Percentiles rank a stretch among this genome's conserved stretches.
These are phyloP conservation scores for Agonopterix heracliana DNA, from an alignment of 2,888 invertebrate species.

Conservation along the genomic window DNA sequence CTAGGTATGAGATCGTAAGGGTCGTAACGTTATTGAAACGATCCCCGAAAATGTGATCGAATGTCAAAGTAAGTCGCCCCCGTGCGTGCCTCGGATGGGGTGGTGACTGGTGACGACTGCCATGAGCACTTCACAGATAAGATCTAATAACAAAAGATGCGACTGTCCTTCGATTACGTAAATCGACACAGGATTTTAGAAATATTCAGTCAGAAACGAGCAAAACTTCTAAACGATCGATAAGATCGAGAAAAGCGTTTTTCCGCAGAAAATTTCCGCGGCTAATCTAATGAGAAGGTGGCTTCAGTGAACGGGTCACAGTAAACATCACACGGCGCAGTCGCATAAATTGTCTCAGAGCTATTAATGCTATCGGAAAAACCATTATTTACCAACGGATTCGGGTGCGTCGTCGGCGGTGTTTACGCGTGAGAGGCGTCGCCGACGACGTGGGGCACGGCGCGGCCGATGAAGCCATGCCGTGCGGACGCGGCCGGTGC, in stretches of 20 bases:
- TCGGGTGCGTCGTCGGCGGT: constrained; percentile 23
- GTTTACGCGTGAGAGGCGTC: constrained; percentile 28
- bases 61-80: no score
- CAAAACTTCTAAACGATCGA: constrained; percentile 43
- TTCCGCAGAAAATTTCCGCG: constrained; percentile 39
- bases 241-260: constrained; percentile 34
- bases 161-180: constrained; percentile 59
- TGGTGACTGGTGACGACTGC: background rate
- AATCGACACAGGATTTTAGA: constrained; percentile 51
- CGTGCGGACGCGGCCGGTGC: constrained; percentile 11
- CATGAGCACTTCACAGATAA: constrained; percentile 3
- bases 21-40: no score
- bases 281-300: constrained; percentile 39
- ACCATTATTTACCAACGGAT: constrained; percentile 46
- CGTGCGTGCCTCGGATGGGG: background rate
- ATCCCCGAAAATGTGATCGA: no score
- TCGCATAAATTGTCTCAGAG: constrained; percentile 41
- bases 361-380: constrained; percentile 46
- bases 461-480: background rate
- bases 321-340: constrained; percentile 59
- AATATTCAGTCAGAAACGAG: constrained; percentile 40
- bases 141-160: constrained; percentile 44
- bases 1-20: no score
- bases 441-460: constrained; percentile 14
- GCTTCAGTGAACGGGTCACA: constrained; percentile 25